phyloP scores from a whole-genome alignment of 2,888 invertebrate species.

The Zaprionus lineosus region DNA sequence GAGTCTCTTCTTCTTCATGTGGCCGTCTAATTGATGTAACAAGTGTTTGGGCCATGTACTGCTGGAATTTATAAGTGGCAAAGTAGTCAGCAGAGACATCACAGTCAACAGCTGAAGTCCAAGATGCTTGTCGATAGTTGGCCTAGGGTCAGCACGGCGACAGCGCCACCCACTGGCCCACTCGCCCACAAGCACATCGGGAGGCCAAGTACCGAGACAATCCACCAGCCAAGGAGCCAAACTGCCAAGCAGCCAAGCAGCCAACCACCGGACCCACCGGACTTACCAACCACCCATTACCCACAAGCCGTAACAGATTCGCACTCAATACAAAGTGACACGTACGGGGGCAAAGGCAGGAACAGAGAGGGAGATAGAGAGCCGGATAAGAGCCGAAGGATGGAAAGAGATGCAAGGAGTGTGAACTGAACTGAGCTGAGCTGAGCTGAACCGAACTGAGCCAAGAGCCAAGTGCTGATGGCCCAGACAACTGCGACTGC shows the following conservation, averaged over 20 bases:
- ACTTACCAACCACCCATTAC: too few relatives aligned
- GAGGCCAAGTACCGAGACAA: too few relatives aligned
- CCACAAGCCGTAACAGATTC: too few relatives aligned
- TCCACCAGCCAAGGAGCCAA: too few relatives aligned
- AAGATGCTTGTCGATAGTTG: slow-evolving; percentile 74
- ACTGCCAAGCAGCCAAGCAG: slow-evolving; percentile 35
- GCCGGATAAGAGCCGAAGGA: too few relatives aligned
- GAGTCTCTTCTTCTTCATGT: slow-evolving; percentile 50
- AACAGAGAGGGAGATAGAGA: too few relatives aligned
- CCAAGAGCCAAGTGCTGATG: slow-evolving; percentile 66
- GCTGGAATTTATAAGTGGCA: slow-evolving; percentile 77
- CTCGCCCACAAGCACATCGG: too few relatives aligned
- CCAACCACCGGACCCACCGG: slow-evolving; percentile 3
- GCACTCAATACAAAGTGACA: slow-evolving; percentile 70
- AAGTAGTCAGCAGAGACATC: slow-evolving; percentile 66
- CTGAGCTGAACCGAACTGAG: slow-evolving; percentile 19
- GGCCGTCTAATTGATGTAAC: slow-evolving; percentile 81
- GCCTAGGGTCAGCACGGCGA: slow-evolving; percentile 46
- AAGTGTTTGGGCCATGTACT: slow-evolving; percentile 81
- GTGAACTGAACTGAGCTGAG: too few relatives aligned
- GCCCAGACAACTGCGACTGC: slow-evolving; percentile 70
- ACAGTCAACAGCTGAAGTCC: slow-evolving; percentile 60
- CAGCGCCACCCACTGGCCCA: slow-evolving; percentile 24
- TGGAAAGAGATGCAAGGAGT: too few relatives aligned
- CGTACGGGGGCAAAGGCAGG: slow-evolving; percentile 42